phyloP scores from a whole-genome alignment of 2,888 invertebrate genomes.

The Dimorphilus gyrociliatus region DNA sequence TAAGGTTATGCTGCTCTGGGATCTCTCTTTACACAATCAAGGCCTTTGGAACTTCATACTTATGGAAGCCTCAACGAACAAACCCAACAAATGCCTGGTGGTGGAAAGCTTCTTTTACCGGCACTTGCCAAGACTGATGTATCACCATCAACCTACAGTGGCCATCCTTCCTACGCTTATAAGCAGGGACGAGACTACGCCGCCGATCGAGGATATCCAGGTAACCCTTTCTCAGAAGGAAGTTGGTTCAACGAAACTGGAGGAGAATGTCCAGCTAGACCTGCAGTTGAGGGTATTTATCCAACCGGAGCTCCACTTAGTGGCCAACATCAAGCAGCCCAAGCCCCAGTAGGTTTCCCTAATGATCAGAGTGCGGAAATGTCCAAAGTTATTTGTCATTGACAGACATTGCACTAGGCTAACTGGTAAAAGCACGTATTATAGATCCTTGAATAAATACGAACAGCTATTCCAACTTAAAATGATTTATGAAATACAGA shows the following conservation, averaged over 20 bases:
- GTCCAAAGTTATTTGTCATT: no score
- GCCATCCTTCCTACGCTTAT: constrained; percentile 34
- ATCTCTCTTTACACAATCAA: constrained; percentile 29
- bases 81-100: constrained; percentile 17
- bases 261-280: constrained; percentile 5
- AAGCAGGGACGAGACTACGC: constrained; percentile 25
- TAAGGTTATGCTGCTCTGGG: constrained; percentile 35
- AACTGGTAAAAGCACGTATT: no score
- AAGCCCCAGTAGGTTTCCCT: constrained; percentile 27
- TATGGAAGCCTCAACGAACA: constrained; percentile 24
- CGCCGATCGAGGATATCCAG: constrained; percentile 26
- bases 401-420: no score
- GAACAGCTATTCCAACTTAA: no score
- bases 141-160: constrained; percentile 30
- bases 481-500: no score
- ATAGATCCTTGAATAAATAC: no score
- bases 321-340: constrained; percentile 23
- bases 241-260: not conserved
- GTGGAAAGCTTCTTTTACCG: constrained; percentile 24
- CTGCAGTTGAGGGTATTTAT: no score
- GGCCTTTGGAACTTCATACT: constrained; percentile 29
- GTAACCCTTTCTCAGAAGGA: constrained; percentile 14
- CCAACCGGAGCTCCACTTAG: constrained; percentile 31
- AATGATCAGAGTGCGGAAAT: no score
- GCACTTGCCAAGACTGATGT: constrained; percentile 23